These are phyloP conservation scores for Sebastes trivittatus DNA, from an alignment of 2,797 vertebrate species.

Conservation along the genomic window DNA sequence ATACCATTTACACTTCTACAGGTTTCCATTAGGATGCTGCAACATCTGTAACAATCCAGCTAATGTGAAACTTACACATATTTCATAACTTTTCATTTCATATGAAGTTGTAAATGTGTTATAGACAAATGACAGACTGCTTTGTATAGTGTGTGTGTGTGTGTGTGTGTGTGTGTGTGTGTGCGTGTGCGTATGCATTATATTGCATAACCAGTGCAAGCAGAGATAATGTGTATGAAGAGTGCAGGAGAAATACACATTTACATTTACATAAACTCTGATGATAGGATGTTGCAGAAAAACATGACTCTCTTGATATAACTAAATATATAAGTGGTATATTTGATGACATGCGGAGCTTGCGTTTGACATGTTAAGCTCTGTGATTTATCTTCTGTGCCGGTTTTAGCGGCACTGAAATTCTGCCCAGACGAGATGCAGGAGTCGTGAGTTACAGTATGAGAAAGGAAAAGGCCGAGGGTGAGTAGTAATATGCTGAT, in stretches of 20 bases:
- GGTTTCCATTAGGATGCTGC: neutral
- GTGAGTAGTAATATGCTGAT: neutral
- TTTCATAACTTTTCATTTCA: constrained; percentile 1
- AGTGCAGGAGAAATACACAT: neutral
- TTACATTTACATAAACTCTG: neutral
- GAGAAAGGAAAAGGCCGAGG: neutral
- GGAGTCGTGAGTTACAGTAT: neutral
- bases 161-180: too few relatives aligned
- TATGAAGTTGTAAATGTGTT: too few relatives aligned
- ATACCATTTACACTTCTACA: neutral
- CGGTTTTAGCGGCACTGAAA: neutral
- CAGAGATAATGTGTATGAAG: constrained; percentile 1
- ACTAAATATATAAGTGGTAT: neutral
- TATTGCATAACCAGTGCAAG: constrained; percentile 1
- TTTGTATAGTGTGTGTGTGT: too few relatives aligned
- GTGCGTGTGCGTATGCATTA: neutral
- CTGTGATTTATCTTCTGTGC: constrained; percentile 1
- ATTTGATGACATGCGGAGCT: neutral
- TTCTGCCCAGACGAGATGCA: neutral
- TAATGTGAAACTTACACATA: constrained; percentile 41
- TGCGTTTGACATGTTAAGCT: neutral
- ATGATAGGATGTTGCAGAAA: neutral
- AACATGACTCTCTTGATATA: neutral
- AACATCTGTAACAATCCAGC: constrained; percentile 3
- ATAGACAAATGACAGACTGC: too few relatives aligned